phyloP scores from a whole-genome alignment of 2,113 vertebrate genomes.

The Rafetus swinhoei region DNA sequence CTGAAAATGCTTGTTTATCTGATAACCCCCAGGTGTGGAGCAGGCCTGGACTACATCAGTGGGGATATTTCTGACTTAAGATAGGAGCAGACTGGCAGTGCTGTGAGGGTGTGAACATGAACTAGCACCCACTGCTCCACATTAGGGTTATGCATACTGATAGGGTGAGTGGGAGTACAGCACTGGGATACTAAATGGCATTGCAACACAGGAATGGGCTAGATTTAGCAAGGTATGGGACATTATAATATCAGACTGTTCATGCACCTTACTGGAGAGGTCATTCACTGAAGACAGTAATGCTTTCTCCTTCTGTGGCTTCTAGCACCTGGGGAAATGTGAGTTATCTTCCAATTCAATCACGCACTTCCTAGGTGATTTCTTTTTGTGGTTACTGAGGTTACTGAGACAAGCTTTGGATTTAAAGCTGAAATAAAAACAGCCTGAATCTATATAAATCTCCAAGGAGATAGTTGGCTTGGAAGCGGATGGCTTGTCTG shows the following conservation, averaged over 20 bases:
- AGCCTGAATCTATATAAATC: background rate
- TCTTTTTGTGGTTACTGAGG: background rate
- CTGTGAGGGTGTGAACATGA: background rate
- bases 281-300: background rate
- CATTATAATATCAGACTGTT: background rate
- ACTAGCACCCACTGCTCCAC: background rate
- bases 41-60: background rate
- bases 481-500: background rate
- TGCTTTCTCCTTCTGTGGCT: background rate
- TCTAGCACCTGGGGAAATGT: background rate
- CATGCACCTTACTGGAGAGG: background rate
- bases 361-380: background rate
- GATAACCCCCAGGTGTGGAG: background rate
- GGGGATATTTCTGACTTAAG: background rate
- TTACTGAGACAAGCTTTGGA: background rate
- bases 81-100: background rate
- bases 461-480: background rate
- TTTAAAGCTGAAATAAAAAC: background rate
- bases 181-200: background rate
- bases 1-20: background rate
- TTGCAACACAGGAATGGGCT: background rate
- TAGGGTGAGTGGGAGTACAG: fast-evolving
- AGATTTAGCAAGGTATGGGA: background rate
- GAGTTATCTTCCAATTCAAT: background rate
- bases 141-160: background rate